Conservation (phyloP, 2,888 invertebrate species). For the Pantelozetes paolii region DNA sequence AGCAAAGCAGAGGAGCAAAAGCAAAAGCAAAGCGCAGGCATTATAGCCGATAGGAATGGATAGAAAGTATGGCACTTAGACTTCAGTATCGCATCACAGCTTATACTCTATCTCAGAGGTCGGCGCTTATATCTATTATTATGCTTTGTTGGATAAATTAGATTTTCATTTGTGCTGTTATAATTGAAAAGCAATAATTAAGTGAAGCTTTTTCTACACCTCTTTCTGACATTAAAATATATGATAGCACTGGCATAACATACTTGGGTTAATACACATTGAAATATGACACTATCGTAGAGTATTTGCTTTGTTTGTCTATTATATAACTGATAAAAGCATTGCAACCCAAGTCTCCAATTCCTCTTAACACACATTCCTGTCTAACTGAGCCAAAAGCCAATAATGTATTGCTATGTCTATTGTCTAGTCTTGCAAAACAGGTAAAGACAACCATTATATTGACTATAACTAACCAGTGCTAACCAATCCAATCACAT, state of each 20-base stretch:
- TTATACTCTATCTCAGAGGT: neutral
- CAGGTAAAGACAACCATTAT: slow-evolving; percentile 36
- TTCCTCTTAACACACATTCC: neutral
- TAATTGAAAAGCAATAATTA: slow-evolving; percentile 36
- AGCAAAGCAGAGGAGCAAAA: no score
- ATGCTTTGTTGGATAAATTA: slow-evolving; percentile 36
- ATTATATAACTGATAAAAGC: slow-evolving; percentile 30
- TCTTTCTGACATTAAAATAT: neutral
- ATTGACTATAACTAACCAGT: neutral
- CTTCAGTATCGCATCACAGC: neutral
- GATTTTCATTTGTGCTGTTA: slow-evolving; percentile 34
- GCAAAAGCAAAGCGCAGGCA: neutral
- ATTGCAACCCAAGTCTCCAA: neutral
- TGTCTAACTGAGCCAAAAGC: slow-evolving; percentile 24
- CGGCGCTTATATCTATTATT: slow-evolving; percentile 32
- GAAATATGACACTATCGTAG: slow-evolving; percentile 14
- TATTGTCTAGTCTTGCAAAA: slow-evolving; percentile 28
- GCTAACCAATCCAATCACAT: slow-evolving; percentile 25
- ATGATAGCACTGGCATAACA: slow-evolving; percentile 10
- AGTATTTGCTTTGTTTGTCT: slow-evolving; percentile 20
- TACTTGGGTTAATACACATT: slow-evolving; percentile 23
- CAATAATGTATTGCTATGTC: slow-evolving; percentile 24
- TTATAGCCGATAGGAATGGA: slow-evolving; percentile 23
- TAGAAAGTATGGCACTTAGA: slow-evolving; percentile 33
- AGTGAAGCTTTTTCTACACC: slow-evolving; percentile 9